Percentiles rank a stretch among this genome's conserved stretches.
Evolutionary conservation across 1,140 invertebrate genomes (phyloP).

Genomic region (Panagrolaimus sp.): DNA sequence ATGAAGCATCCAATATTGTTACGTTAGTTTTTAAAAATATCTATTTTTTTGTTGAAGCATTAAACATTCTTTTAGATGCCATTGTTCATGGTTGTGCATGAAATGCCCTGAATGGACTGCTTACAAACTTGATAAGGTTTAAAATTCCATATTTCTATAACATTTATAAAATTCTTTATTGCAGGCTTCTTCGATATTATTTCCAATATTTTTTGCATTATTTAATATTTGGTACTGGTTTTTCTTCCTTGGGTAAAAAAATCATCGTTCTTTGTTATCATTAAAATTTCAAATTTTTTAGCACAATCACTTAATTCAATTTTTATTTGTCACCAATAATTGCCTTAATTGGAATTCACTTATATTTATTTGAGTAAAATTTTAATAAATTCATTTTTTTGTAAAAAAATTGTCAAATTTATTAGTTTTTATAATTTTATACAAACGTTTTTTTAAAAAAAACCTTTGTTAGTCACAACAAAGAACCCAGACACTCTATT

Average conservation of each 20-base stretch:
- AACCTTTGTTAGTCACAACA: no score
- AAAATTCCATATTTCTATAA: not conserved
- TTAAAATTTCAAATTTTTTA: no score
- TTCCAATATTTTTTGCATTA: slow-evolving; percentile 48
- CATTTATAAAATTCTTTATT: slow-evolving; percentile 21
- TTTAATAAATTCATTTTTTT: no score
- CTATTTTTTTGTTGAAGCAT: not conserved
- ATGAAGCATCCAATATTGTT: slow-evolving; percentile 26
- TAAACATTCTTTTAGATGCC: slow-evolving; percentile 42
- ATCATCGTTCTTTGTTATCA: no score
- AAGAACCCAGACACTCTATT: no score
- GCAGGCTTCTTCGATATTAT: slow-evolving; percentile 51
- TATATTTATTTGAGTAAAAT: no score
- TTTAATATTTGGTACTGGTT: slow-evolving; percentile 60
- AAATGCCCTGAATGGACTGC: slow-evolving; percentile 55
- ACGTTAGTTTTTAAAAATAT: slow-evolving; percentile 19
- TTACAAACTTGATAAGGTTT: slow-evolving; percentile 51
- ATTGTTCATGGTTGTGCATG: slow-evolving; percentile 52
- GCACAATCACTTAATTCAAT: no score
- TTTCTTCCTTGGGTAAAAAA: slow-evolving; percentile 53
- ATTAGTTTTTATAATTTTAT: no score
- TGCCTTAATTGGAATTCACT: no score
- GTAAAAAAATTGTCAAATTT: no score
- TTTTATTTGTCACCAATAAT: no score
- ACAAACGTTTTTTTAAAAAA: no score